These are phyloP conservation scores for Chondrilla cf. caribensis DNA, from an alignment of 37 sponge, comb jelly and placozoan genomes.

Conservation along the genomic window DNA sequence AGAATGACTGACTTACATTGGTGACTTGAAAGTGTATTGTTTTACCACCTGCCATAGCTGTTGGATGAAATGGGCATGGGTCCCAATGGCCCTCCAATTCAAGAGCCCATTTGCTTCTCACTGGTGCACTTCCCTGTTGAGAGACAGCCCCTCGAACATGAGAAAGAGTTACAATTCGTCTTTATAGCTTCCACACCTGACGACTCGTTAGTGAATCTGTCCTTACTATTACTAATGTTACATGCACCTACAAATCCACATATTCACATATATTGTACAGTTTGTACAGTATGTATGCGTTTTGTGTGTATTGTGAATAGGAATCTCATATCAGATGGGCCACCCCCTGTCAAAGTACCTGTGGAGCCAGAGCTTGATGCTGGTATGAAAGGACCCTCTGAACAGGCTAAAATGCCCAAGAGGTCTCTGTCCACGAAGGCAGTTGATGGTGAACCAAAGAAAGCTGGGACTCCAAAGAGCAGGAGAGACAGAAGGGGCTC, in stretches of 20 bases:
- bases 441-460: slow-evolving; percentile 11
- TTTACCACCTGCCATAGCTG: too few relatives aligned
- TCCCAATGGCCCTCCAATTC: slow-evolving; percentile 80
- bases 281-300: too few relatives aligned
- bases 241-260: background rate
- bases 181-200: slow-evolving; percentile 74
- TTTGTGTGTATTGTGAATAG: background rate
- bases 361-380: background rate
- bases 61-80: slow-evolving; percentile 83
- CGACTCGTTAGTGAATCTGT: slow-evolving; percentile 68
- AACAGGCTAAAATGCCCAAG: slow-evolving; percentile 18
- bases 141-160: slow-evolving; percentile 24
- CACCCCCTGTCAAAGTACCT: slow-evolving; percentile 3
- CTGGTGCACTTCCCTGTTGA: slow-evolving; percentile 72
- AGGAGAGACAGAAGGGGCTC: slow-evolving; percentile 30
- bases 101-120: slow-evolving; percentile 67
- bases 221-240: background rate
- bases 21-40: too few relatives aligned
- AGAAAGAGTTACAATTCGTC: slow-evolving; percentile 23
- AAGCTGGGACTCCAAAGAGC: slow-evolving; percentile 8
- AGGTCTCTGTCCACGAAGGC: background rate
- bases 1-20: too few relatives aligned
- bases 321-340: slow-evolving; percentile 15
- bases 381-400: slow-evolving; percentile 1
- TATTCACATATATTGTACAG: background rate